A percentile compares a stretch with the other conserved stretches of the same genome.
phyloP scores from a whole-genome alignment of 1,140 invertebrate genomes.

The Sminthurides bifidus region DNA sequence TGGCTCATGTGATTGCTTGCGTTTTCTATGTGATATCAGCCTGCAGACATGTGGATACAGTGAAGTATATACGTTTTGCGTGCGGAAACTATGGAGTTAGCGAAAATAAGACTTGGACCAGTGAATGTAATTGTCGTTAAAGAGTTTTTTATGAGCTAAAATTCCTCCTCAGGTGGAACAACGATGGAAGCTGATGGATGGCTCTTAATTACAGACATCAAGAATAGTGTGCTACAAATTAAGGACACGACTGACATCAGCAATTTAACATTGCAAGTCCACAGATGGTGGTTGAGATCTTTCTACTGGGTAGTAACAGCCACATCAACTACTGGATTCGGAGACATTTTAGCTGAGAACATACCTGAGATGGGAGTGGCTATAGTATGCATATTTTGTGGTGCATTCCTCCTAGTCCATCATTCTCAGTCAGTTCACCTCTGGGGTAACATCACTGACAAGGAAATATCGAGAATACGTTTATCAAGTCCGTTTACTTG shows the following conservation, averaged over 20 bases:
- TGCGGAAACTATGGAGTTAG: no score
- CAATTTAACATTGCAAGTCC: not conserved
- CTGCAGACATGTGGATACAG: not conserved
- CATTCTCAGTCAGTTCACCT: constrained; percentile 16
- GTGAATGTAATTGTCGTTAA: not conserved
- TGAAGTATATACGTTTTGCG: no score
- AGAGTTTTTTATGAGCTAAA: not conserved
- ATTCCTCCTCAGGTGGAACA: not conserved
- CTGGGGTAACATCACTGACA: constrained; percentile 4
- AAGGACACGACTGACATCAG: not conserved
- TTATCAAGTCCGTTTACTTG: no score
- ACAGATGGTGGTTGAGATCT: constrained; percentile 18
- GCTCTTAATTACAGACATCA: not conserved
- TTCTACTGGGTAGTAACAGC: constrained; percentile 15
- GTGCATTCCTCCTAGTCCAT: constrained; percentile 16
- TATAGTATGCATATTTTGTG: constrained; percentile 13
- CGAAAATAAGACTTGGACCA: not conserved
- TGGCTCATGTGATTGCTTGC: not conserved
- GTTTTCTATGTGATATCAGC: not conserved
- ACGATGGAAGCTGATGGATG: not conserved
- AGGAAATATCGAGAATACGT: constrained; percentile 12
- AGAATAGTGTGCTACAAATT: no score
- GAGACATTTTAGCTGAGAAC: constrained; percentile 12
- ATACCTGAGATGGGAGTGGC: constrained; percentile 6
- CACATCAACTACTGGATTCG: constrained; percentile 18